Base-by-base conservation (phyloP, 2,797 vertebrate species). In the Danio tinwini region DNA sequence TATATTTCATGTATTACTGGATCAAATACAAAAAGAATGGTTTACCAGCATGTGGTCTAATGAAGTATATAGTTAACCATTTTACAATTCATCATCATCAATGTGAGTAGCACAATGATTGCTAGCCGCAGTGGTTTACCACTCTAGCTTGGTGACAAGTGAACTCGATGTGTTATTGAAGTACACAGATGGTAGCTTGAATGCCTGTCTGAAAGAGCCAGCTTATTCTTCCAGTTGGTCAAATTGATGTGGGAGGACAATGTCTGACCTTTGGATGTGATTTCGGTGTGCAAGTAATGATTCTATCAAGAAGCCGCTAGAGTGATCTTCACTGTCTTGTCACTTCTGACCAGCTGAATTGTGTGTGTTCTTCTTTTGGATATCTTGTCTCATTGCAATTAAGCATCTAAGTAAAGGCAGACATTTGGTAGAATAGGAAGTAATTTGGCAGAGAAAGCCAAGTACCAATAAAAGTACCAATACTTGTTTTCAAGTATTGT, bases 331-430 rank as follows among this genome's bases (percentile, higher is more conserved):
- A 64, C 50, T 1, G 13, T 65, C 62, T 58, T 68, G 50, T 67
- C 73, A 55, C 12, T 76, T 64, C 52, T 39, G 75, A 58, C 42
- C 21, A 58, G 2, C 64, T 70, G 55, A 69, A 70, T 59, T 78
- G 55, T 78, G 61, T 61, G 55, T 16, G 50, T 67, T 45, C 29
- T 47, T 59, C 44, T 21, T 9, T 77, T 11, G 14, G 11, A 63
- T n/a, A 12, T 62, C 65, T 52, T 13, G 10, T 69, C 50, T 59
- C 5, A 9, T n/a, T 16, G 39, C 74, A 65, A 5, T 76, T 37
- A 76, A 53, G 49, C 37, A 0, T 50, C 55, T 12, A 50, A 64
- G 29, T 69, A n/a, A 59, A 70, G 58, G 19, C 40, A 67, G 65
- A 61, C n/a, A 11, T 61, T 45, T 42, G 19, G 9, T 65, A 59